Base-by-base conservation (phyloP, 2,113 vertebrate genomes). In the Donacobius atricapilla region DNA sequence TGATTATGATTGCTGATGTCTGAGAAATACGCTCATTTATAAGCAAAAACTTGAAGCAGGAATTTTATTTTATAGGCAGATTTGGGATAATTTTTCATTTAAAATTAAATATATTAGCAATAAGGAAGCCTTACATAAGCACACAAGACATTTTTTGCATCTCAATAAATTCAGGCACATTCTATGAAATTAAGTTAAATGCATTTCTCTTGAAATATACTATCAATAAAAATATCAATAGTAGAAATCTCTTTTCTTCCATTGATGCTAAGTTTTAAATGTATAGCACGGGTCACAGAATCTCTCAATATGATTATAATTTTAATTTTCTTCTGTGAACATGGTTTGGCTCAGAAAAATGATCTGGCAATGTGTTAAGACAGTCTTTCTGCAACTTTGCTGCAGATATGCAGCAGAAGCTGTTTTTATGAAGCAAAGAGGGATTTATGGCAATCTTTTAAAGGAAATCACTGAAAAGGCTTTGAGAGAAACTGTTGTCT, bases 401-500 rank as follows among this genome's bases (percentile, higher is more conserved):
- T 66, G 75, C 47, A 90, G 50, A 93, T 83, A 80, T 2, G 17
- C 42, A 90, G 75, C 39, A 86, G 70, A 68, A 94, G 35, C 65
- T 91, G 50, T 63, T 93, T 91, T 90, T 70, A 90, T 35, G 71
- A 86, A 93, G 50, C 24, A 93, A 94, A 94, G 9, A 63, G 25
- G 22, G 58, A 95, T 93, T 95, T 86, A 88, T 83, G 39, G 78
- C 16, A 90, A 51, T 78, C 42, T 90, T 94, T 83, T 83, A 70
- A 93, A 83, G 64, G 42, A 83, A 91, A 86, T 73, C 30, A 90
- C 39, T 83, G 81, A 57, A 50, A 77, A 93, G 33, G 7, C 87
- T 95, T 93, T 80, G 66, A 85, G 42, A 88, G 16, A 77, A 90
- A n/a, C 19, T 95, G 75, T 73, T 76, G 65, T 75, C 89, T 96